Evolutionary conservation across 2,797 vertebrate genomes (phyloP).

Genomic region (Okamejei kenojei): DNA sequence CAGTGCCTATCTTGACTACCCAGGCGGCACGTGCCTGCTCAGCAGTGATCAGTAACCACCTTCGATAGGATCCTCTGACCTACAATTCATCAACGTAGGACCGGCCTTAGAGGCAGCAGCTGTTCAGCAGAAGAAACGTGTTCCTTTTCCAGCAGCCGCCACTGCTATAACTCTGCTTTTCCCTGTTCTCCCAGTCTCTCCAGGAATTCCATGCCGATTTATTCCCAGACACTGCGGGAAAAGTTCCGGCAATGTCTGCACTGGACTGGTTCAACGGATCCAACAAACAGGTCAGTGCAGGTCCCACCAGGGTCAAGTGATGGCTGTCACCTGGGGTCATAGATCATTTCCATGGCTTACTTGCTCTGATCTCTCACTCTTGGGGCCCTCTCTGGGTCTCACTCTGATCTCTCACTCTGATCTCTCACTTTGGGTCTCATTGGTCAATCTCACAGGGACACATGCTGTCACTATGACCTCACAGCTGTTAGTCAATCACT

Average conservation of each 20-base stretch:
- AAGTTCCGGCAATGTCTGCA: slow-evolving; percentile 58
- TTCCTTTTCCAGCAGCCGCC: background rate
- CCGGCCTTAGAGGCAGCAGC: no score
- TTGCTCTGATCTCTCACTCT: background rate
- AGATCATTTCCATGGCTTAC: no score
- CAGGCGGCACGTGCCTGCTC: no score
- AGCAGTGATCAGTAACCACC: no score
- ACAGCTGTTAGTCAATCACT: no score
- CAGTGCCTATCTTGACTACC: no score
- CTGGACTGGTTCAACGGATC: slow-evolving; percentile 81
- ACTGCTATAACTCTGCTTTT: background rate
- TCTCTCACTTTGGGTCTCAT: no score
- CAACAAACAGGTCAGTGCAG: slow-evolving; percentile 67
- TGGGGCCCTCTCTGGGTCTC: background rate
- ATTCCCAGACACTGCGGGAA: slow-evolving; percentile 72
- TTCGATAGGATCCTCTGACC: no score
- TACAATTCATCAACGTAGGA: no score
- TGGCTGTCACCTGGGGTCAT: no score
- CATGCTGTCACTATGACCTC: no score
- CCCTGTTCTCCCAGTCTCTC: slow-evolving; percentile 50
- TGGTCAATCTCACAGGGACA: no score
- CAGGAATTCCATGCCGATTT: slow-evolving; percentile 83
- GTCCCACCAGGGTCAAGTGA: background rate
- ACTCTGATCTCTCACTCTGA: background rate
- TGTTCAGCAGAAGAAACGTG: background rate